These are phyloP conservation scores for Hirtodrosophila trivittata DNA, from an alignment of 2,888 invertebrate genomes.

Conservation along the genomic window DNA sequence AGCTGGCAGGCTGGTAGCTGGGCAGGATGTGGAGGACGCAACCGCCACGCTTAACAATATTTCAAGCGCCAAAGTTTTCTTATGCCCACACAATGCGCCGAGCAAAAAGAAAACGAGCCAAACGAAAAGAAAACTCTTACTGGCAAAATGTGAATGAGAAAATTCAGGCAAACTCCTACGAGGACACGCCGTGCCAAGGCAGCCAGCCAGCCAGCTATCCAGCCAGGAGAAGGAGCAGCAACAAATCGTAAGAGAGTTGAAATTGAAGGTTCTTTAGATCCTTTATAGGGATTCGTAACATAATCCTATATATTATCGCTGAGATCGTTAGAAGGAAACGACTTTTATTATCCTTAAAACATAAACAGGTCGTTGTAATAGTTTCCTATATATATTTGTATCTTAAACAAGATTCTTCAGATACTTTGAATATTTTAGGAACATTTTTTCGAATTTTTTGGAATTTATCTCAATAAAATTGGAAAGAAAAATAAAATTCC, in stretches of 20 bases:
- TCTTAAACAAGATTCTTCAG: too few species aligned
- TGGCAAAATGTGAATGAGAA: conserved; percentile 57
- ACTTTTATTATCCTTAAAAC: too few species aligned
- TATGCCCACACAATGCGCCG: conserved; percentile 50
- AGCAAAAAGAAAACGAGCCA: conserved; percentile 24
- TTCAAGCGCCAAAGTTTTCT: conserved; percentile 72
- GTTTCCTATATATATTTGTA: too few species aligned
- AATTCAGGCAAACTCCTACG: conserved; percentile 33
- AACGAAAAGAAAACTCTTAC: conserved; percentile 52
- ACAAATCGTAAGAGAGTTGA: conserved; percentile 18
- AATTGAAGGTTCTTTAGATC: neutral
- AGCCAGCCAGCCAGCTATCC: conserved; percentile 18
- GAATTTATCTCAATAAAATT: too few species aligned
- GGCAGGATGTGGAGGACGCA: neutral
- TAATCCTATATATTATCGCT: neutral
- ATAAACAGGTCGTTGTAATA: too few species aligned
- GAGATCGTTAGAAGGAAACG: too few species aligned
- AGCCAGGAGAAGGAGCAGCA: conserved; percentile 19
- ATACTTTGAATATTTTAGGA: too few species aligned
- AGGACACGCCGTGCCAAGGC: conserved; percentile 29
- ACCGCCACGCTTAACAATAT: conserved; percentile 65
- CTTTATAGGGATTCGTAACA: neutral
- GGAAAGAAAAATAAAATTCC: too few species aligned
- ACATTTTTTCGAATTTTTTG: too few species aligned
- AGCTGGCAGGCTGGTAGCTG: neutral